Evolutionary conservation across 2,888 invertebrate species (phyloP), one percentile per base, ranked within the genome.

Genomic region (Calephelis perditalis): DNA sequence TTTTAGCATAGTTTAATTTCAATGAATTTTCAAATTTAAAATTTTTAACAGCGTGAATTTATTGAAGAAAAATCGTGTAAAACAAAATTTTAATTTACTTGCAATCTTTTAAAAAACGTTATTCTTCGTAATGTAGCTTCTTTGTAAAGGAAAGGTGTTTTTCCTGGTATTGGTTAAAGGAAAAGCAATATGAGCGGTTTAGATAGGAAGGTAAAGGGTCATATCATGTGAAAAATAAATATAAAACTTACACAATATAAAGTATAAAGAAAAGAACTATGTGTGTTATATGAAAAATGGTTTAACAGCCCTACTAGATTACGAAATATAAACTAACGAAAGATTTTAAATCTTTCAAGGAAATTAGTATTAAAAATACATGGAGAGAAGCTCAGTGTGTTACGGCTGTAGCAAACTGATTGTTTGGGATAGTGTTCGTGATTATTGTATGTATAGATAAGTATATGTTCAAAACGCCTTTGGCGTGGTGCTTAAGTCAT

Each of bases 1-100:
- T 90, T 90, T 89, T 89, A 90, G 87, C 76, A 79, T 89, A 90
- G 84, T 85, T 77, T 85, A 81, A 85, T 86, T 86, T 85, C 81
- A 76, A 78, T 78, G 72, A 81, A 78, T 76, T 82, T 79, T 79
- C 72, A 80, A 79, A 75, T 77, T 77, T 61, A 72, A 70, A 73
- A 73, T 76, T 80, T 79, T 80, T 82, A 54, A 52, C 52, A 26
- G 26, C 52, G 52, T 52, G 35, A 52, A 52, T 35, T 52, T 82
- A 75, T 75, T 10, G 26, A 55, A 44, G 54, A 71, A 73, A 73
- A 74, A 73, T 72, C 71, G 73, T 15, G 55, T 49, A 26, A 49
- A 77, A 75, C 71, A 75, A 79, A 75, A 72, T 43, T 56, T 40
- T 15, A 43, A 45, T 54, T 54, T 54, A 63, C 71, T 81, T 83